Evolutionary conservation across 2,797 vertebrate species (phyloP).

Genomic region (Sebastes flavidus): DNA sequence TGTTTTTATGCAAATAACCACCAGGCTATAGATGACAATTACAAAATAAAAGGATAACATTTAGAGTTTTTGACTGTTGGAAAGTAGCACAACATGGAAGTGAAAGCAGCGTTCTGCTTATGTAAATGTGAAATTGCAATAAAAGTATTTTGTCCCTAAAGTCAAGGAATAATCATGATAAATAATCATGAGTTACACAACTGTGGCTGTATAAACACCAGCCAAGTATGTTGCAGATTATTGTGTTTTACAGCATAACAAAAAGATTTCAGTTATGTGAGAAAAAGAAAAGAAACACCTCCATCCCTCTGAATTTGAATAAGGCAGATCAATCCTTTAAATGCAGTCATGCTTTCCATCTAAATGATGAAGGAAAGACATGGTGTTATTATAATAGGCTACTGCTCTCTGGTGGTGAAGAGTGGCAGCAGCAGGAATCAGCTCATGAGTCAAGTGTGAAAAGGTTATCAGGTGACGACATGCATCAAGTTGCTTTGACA

Average conservation of each 20-base stretch:
- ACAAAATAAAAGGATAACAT: no score
- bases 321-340: not conserved
- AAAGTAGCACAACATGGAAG: no score
- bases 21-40: no score
- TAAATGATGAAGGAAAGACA: not conserved
- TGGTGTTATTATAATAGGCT: slow-evolving; percentile 10
- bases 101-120: no score
- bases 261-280: not conserved
- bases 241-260: not conserved
- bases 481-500: not conserved
- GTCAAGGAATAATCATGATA: no score
- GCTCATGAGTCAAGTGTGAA: not conserved
- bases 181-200: not conserved
- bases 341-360: not conserved
- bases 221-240: not conserved
- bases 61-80: no score
- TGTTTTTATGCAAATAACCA: no score
- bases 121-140: no score
- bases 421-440: slow-evolving; percentile 15
- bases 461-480: not conserved
- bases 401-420: slow-evolving; percentile 72
- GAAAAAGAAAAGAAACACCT: not conserved
- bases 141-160: no score
- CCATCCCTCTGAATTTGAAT: not conserved
- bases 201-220: not conserved